phyloP scores from a whole-genome alignment of 2,797 vertebrate species.

The Sylvia borin region DNA sequence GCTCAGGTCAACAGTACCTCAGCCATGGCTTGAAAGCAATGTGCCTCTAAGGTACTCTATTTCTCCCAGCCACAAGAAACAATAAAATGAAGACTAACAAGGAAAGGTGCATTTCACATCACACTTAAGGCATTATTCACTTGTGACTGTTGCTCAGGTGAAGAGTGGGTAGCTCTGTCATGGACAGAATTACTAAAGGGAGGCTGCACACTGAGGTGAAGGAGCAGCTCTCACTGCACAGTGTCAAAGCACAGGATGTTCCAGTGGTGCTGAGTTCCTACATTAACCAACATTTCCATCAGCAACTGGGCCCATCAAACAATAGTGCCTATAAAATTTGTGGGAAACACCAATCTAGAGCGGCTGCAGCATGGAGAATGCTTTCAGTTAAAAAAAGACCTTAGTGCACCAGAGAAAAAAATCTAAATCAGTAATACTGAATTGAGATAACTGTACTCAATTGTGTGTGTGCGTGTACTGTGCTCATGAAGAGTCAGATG shows the following conservation, averaged over 20 bases:
- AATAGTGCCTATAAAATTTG: not conserved
- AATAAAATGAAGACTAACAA: not conserved
- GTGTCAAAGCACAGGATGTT: not conserved
- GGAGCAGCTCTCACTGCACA: accelerated
- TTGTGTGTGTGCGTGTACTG: too few species aligned
- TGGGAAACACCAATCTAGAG: not conserved
- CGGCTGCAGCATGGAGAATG: not conserved
- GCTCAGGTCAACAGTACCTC: not conserved
- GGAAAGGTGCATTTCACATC: not conserved
- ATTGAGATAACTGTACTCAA: not conserved
- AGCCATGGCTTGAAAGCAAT: not conserved
- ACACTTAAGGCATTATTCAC: not conserved
- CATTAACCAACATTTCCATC: not conserved
- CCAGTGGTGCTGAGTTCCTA: not conserved
- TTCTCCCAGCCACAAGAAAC: not conserved
- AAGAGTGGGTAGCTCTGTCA: not conserved
- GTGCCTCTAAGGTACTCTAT: not conserved
- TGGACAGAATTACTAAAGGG: not conserved
- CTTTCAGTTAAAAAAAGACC: not conserved
- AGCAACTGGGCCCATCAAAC: not conserved
- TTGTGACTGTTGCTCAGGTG: not conserved
- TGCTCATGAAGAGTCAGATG: not conserved
- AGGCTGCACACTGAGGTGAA: not conserved
- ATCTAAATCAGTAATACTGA: not conserved
- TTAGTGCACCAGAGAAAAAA: not conserved